phyloP scores from a whole-genome alignment of 2,797 vertebrate species.

The Aphelocoma californica region DNA sequence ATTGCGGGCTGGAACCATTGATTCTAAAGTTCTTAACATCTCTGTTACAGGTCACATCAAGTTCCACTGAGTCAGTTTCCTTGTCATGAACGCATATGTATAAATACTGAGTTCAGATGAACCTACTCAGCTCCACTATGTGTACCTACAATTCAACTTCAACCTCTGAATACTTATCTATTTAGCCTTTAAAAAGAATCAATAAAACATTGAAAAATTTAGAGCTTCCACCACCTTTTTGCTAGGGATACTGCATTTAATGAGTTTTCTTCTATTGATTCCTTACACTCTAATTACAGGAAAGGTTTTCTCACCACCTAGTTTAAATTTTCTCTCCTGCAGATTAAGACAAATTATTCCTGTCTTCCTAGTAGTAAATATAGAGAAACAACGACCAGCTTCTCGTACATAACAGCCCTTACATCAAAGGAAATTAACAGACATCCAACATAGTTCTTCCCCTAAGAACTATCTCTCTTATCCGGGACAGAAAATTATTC shows the following conservation, averaged over 20 bases:
- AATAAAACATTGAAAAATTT: background rate
- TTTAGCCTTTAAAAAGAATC: background rate
- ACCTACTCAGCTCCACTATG: background rate
- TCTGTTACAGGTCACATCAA: background rate
- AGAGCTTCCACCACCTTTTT: background rate
- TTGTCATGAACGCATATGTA: background rate
- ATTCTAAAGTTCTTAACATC: background rate
- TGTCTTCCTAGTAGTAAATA: background rate
- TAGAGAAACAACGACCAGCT: background rate
- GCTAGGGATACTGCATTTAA: background rate
- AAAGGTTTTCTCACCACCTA: background rate
- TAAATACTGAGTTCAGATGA: background rate
- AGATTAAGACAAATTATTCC: background rate
- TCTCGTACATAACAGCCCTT: background rate
- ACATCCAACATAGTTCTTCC: background rate
- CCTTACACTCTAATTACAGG: background rate
- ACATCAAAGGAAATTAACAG: background rate
- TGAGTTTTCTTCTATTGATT: background rate
- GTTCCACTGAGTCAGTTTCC: background rate
- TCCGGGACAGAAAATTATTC: background rate
- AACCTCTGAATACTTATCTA: background rate
- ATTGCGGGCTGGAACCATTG: background rate
- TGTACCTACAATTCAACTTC: background rate
- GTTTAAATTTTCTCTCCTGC: background rate
- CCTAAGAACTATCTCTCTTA: background rate